Evolutionary conservation across 2,113 vertebrate genomes (phyloP), one percentile per base, ranked within the genome.

Genomic region (Proteles cristata): DNA sequence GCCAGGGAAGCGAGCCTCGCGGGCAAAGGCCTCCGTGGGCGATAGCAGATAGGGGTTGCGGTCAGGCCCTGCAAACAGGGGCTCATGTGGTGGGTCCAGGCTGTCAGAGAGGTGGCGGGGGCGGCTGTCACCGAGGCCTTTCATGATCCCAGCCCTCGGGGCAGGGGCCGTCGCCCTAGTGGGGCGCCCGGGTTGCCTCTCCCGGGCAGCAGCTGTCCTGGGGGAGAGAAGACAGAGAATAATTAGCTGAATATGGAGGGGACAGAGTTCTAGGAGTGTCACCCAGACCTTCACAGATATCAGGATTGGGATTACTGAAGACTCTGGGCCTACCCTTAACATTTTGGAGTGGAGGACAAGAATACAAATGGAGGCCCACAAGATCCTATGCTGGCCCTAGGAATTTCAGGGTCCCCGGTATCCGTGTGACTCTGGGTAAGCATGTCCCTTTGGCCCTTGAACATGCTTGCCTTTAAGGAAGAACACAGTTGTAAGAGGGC

Each of bases 41-140:
- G 99, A 99, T 65, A 99, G 99, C 95, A 99, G 98, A 97, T 99
- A 99, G 74, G 99, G 99, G 77, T 99, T 99, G 92, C 99, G 99
- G 76, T 99, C 99, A 97, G 99, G 98, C 65, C 99, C 99, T 21
- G 98, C 96, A 95, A 99, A 99, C 96, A 99, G 97, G 96, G 99
- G 98, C 90, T 99, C 99, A 26, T 99, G 98, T 98, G 93, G 99
- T 39, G 97, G 99, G 90, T 99, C 99, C 98, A 99, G 99, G 98
- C 99, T 99, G 82, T 99, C 99, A 0, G 99, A 99, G 95, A 99
- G 99, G 98, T 99, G 99, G 96, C 99, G 99, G 98, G 99, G 99
- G 98, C 99, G 99, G 98, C 99, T 99, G 97, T 99, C 99, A 23
- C 98, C 96, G 98, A 99, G 99, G 98, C 99, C 99, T 99, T 99